Evolutionary conservation across 1,140 invertebrate species (phyloP), one percentile per base, ranked within the genome.

Genomic region (Lordiphosa mommai): DNA sequence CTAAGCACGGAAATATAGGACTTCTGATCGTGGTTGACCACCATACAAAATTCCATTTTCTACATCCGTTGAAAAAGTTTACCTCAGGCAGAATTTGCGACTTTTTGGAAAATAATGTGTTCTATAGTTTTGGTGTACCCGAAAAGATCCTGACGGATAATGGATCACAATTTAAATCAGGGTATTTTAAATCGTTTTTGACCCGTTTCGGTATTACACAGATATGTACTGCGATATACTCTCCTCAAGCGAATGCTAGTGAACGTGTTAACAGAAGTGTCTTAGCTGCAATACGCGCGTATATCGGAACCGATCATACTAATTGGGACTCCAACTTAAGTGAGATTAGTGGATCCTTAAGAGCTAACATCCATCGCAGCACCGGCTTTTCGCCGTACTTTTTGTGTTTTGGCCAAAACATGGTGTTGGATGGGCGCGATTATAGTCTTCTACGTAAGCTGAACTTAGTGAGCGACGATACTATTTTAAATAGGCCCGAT

Each of bases 261-360:
- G 34, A 37, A 13, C n/a, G 34, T 10, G 6, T 37, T 7, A 37
- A 37, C 13, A 37, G 12, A 4, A 2, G 12, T 5, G 37, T 40
- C 33, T 17, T 47, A 33, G 30, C 44, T 2, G 29, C 44, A 14
- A 34, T 33, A n/a, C 13, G 29, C 9, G 44, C 44, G 16, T 47
- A 47, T 17, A 47, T 33, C 8, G 41, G 41, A 2, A 17, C 13
- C 1, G 44, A 47, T 33, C 30, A 34, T 17, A 47, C 44, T 9
- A 34, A 16, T 33, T 47, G 30, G 29, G 44, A 33, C 33, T 14
- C 3, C 12, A 16, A 47, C 10, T 7, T 40, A 8, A 4, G 17
- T 5, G 34, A 10, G 7, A 37, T 13, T 2, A 17, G 16, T 17
- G 16, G 16, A 17, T 17, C 16, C 1, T 17, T 17, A 3, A 17